Evolutionary conservation across 2,113 vertebrate species (phyloP).

Genomic region (Macrotis lagotis): DNA sequence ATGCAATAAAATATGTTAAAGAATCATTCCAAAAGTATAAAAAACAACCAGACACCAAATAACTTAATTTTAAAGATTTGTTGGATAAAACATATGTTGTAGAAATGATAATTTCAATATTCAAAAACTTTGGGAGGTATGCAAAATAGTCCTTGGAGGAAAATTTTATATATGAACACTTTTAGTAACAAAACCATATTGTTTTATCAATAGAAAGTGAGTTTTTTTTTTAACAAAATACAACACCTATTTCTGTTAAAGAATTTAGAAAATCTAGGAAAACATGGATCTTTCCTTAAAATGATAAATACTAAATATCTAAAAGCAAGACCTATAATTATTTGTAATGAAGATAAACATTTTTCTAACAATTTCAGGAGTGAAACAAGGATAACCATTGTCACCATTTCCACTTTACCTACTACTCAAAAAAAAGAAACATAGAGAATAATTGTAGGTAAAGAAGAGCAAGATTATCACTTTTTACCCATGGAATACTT

Average conservation of each 20-base stretch:
- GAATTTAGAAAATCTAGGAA: not conserved
- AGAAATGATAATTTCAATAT: no score
- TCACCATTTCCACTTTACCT: not conserved
- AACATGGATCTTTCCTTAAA: not conserved
- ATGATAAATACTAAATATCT: not conserved
- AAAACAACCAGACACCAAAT: no score
- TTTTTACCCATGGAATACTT: not conserved
- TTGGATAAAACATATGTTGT: not conserved
- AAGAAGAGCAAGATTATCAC: not conserved
- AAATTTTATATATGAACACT: not conserved
- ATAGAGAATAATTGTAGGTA: not conserved
- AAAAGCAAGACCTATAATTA: not conserved
- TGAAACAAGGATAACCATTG: not conserved
- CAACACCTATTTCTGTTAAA: not conserved
- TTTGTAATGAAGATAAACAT: not conserved
- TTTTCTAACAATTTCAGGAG: not conserved
- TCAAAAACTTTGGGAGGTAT: not conserved
- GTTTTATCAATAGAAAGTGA: not conserved
- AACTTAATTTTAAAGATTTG: not conserved
- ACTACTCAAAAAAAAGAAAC: not conserved
- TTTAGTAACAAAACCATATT: not conserved
- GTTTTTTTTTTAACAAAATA: not conserved
- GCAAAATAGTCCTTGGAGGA: not conserved
- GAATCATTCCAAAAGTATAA: not conserved
- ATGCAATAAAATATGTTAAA: not conserved